phyloP scores from a whole-genome alignment of 1,140 invertebrate genomes.

The Heterodera carotae region DNA sequence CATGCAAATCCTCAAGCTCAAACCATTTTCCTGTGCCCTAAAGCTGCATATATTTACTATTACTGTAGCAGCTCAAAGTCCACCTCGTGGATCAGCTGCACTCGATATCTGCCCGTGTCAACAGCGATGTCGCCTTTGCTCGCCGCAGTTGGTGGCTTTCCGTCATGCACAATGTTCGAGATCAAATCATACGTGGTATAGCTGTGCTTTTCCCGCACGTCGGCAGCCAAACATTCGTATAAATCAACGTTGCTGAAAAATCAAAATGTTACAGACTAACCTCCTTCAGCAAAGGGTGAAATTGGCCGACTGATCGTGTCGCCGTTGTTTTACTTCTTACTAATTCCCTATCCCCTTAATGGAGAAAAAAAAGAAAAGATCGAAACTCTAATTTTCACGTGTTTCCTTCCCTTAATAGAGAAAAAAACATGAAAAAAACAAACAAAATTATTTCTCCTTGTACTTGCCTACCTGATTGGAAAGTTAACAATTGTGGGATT shows the following conservation, averaged over 20 bases:
- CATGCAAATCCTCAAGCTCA: conserved; percentile 98
- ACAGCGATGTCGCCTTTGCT: conserved; percentile 29
- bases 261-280: too few relatives aligned
- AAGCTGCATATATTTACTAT: conserved; percentile 15
- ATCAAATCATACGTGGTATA: conserved; percentile 90
- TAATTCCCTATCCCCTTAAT: too few relatives aligned
- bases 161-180: conserved; percentile 97
- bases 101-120: conserved; percentile 81
- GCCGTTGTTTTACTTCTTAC: too few relatives aligned
- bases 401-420: too few relatives aligned
- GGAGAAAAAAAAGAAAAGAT: too few relatives aligned
- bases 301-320: too few relatives aligned
- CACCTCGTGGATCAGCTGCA: conserved; percentile 91
- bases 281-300: too few relatives aligned
- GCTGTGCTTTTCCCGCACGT: conserved; percentile 72
- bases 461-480: conserved; percentile 94
- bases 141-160: conserved; percentile 73
- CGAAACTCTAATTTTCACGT: too few relatives aligned
- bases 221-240: conserved; percentile 80
- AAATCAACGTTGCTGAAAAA: conserved; percentile 88
- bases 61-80: conserved; percentile 53
- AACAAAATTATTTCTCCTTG: too few relatives aligned
- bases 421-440: too few relatives aligned
- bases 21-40: conserved; percentile 79
- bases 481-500: conserved; percentile 99